Conservation (phyloP, 1,140 invertebrate genomes). For the Tachypleus tridentatus region DNA sequence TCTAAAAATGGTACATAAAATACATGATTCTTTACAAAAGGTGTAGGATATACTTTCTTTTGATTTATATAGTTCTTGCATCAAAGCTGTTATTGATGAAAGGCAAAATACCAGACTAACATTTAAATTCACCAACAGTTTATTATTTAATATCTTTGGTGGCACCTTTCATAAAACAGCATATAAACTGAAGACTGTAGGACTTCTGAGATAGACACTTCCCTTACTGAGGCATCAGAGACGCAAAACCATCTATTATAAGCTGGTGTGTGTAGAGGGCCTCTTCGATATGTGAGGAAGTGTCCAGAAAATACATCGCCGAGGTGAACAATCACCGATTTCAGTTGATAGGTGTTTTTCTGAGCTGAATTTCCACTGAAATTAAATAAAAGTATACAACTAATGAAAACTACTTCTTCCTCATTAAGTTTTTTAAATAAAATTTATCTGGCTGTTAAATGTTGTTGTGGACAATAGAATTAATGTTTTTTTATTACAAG, state of each 20-base stretch:
- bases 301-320: conserved; percentile 76
- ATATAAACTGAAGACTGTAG: conserved; percentile 37
- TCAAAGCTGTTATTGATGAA: neutral
- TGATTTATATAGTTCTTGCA: too few relatives aligned
- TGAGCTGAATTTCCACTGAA: neutral
- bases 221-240: conserved; percentile 35
- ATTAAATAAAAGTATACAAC: neutral
- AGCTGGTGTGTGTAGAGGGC: conserved; percentile 32
- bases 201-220: conserved; percentile 33
- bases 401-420: neutral
- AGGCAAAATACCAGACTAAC: neutral
- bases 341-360: conserved; percentile 50
- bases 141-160: conserved; percentile 11
- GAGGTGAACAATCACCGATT: conserved; percentile 76
- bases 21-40: too few relatives aligned
- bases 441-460: too few relatives aligned
- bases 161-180: conserved; percentile 38
- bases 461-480: too few relatives aligned
- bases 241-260: conserved; percentile 34
- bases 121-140: neutral
- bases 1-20: too few relatives aligned
- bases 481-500: too few relatives aligned
- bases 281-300: conserved; percentile 79
- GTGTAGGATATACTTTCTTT: too few relatives aligned
- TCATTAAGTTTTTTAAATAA: too few relatives aligned